Base-by-base conservation (phyloP, 2,797 vertebrate species). In the Holocentrus rufus region DNA sequence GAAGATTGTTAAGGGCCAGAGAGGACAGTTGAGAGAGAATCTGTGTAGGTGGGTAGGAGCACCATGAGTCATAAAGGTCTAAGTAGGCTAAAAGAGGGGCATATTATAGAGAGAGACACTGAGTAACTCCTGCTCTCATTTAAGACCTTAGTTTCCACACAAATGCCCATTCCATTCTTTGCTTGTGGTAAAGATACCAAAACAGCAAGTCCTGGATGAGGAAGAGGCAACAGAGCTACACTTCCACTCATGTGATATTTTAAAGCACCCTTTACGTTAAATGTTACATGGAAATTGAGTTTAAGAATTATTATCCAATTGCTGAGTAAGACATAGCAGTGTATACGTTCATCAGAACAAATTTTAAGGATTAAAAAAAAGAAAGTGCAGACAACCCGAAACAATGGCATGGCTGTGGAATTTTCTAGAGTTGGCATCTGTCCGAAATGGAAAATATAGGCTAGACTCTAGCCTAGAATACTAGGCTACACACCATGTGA, bases 1-100 rank as follows among this genome's bases (percentile, higher is more conserved):
- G 77, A 63, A 59, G 77, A 34, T 4, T 70, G 79, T 70, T 67
- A 44, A 74, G 71, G 72, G 58, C 73, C 74, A 74, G 47, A 17
- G 65, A 80, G 79, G 82, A 59, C 79, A 85, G 71, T 71, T 71
- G 76, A 78, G 68, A 65, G 69, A 77, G 86, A 83, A 80, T 77
- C 78, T 30, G 75, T 78, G 77, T 53, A 84, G 74, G 75, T 79
- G 74, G 74, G 70, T 80, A 64, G 69, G 71, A 76, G 67, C 52
- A 66, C 36, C 18, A 39, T 86, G 84, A 85, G 65, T 87, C 84
- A 87, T 80, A 54, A 71, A 84, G 71, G 79, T 82, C 81, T 83
- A 55, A 78, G 56, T 8, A 65, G 72, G 74, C 62, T 68, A 73
- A 81, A 53, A 60, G n/a, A 9, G 49, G 70, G 57, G 25, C 17